Evolutionary conservation across 2,113 vertebrate species (phyloP).

Genomic region (Probosciger aterrimus): DNA sequence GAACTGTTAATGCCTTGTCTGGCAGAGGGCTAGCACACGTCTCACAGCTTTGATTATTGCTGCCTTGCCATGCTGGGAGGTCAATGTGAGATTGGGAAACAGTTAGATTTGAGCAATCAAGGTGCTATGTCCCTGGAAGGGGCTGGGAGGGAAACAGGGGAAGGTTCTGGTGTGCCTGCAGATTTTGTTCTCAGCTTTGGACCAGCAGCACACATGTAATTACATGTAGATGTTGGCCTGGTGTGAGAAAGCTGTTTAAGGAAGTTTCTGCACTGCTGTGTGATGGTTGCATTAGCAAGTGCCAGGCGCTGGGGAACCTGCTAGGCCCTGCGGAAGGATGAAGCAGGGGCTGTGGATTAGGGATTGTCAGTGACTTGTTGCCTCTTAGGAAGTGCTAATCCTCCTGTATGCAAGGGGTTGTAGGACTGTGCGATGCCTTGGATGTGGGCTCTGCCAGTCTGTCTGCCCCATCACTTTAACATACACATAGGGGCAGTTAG

Average conservation of each 20-base stretch:
- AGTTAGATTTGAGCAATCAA: constrained; percentile 45
- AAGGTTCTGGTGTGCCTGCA: not conserved
- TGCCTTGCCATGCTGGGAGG: constrained; percentile 47
- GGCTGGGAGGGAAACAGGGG: not conserved
- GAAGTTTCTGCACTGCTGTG: not conserved
- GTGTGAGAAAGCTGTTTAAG: not conserved
- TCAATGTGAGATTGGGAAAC: constrained; percentile 43
- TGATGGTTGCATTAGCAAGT: not conserved
- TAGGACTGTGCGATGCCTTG: not conserved
- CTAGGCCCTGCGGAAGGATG: not conserved
- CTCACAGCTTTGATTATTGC: constrained; percentile 49
- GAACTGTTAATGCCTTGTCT: constrained; percentile 29
- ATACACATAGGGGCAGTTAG: not conserved
- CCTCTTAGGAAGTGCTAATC: not conserved
- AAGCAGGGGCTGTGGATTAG: not conserved
- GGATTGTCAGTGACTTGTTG: not conserved
- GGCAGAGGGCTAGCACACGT: constrained; percentile 35
- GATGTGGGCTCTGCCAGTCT: not conserved
- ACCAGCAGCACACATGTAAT: not conserved
- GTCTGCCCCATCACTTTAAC: not conserved
- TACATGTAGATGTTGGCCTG: not conserved
- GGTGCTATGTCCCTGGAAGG: not conserved
- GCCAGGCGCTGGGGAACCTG: not conserved
- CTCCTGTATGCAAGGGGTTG: no score
- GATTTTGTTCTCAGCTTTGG: not conserved